These are phyloP conservation scores for Tetranychus truncatus DNA, from an alignment of 2,888 invertebrate genomes.

Conservation along the genomic window DNA sequence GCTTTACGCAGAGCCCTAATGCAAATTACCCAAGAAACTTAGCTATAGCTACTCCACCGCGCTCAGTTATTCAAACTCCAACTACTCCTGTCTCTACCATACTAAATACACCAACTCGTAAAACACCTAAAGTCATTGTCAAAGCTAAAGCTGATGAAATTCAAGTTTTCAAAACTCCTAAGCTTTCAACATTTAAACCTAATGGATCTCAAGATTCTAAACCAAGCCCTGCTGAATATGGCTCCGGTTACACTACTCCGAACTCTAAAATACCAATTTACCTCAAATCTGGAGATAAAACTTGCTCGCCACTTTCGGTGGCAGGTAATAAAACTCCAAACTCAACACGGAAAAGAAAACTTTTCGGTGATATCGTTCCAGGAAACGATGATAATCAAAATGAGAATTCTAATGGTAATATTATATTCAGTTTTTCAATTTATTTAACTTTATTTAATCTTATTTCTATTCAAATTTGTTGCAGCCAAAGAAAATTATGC, in stretches of 20 bases:
- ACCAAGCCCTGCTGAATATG: background rate
- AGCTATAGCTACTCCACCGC: background rate
- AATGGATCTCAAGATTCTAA: background rate
- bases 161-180: background rate
- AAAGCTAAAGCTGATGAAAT: background rate
- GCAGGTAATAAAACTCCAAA: background rate
- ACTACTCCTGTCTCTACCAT: background rate
- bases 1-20: background rate
- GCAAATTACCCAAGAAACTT: background rate
- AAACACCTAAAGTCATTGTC: background rate
- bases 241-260: background rate
- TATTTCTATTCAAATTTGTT: background rate
- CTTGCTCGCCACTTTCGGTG: background rate
- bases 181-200: constrained; percentile 4
- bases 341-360: background rate
- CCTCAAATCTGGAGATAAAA: background rate
- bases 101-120: background rate
- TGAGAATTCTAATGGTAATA: background rate
- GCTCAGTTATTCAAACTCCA: background rate
- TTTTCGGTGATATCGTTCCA: background rate
- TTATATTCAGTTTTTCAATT: background rate
- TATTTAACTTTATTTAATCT: background rate
- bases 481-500: background rate
- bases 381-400: background rate
- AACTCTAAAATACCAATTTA: constrained; percentile 3